phyloP scores from a whole-genome alignment of 2,888 invertebrate species.

The Synergus itoensis region DNA sequence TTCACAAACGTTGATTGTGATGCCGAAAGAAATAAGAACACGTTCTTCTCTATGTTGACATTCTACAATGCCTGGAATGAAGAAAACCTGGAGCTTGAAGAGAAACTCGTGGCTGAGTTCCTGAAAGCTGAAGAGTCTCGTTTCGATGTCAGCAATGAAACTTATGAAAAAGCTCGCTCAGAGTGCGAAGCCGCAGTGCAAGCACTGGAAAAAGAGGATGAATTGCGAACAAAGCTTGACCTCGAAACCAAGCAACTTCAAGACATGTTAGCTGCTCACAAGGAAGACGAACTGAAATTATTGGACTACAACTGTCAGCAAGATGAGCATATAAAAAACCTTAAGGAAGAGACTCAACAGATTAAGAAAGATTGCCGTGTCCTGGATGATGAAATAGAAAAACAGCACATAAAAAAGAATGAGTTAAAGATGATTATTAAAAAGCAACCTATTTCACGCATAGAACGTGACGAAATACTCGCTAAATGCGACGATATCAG shows the following conservation, averaged over 20 bases:
- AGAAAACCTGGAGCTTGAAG: slow-evolving; percentile 67
- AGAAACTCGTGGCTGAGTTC: slow-evolving; percentile 61
- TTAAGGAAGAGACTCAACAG: slow-evolving; percentile 58
- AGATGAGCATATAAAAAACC: slow-evolving; percentile 56
- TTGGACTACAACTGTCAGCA: slow-evolving; percentile 50
- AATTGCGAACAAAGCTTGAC: background rate
- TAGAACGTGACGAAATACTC: slow-evolving; percentile 65
- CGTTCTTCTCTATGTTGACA: slow-evolving; percentile 62
- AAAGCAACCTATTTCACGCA: slow-evolving; percentile 67
- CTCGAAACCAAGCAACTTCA: slow-evolving; percentile 40
- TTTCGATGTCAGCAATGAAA: slow-evolving; percentile 62
- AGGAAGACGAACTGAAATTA: slow-evolving; percentile 5
- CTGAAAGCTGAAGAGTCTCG: slow-evolving; percentile 62
- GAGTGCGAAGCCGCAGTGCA: slow-evolving; percentile 47
- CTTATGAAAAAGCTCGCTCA: background rate
- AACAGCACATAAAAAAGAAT: slow-evolving; percentile 50
- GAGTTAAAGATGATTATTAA: slow-evolving; percentile 62
- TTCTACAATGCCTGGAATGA: slow-evolving; percentile 71
- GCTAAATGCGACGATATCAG: slow-evolving; percentile 63
- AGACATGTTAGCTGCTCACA: background rate
- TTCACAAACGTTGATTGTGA: slow-evolving; percentile 57
- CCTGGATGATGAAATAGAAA: slow-evolving; percentile 57
- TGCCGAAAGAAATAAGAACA: slow-evolving; percentile 47
- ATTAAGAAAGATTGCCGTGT: slow-evolving; percentile 53
- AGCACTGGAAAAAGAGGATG: slow-evolving; percentile 12